A percentile compares a stretch with the other conserved stretches of the same genome.
These are phyloP conservation scores for Hylaeus volcanicus DNA, from an alignment of 1,140 invertebrate genomes.

Conservation along the genomic window DNA sequence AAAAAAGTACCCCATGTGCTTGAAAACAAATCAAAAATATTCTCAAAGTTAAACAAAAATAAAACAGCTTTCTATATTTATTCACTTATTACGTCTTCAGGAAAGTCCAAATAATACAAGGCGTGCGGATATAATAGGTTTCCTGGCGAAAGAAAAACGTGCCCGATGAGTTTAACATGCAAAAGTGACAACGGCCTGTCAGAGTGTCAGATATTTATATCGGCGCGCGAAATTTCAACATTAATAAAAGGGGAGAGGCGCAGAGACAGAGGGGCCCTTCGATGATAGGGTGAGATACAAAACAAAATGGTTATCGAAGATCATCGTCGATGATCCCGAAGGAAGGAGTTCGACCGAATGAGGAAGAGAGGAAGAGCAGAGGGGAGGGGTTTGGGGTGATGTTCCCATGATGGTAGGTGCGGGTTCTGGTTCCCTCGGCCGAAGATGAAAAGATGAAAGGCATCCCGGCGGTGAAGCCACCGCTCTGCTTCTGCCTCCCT, in stretches of 20 bases:
- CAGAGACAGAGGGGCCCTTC: neutral
- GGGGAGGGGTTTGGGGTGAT: neutral
- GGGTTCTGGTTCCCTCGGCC: constrained; percentile 46
- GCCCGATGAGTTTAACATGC: too few species aligned
- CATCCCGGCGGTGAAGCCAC: constrained; percentile 45
- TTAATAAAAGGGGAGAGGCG: neutral
- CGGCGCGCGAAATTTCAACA: neutral
- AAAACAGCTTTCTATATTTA: too few species aligned
- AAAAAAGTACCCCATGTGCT: too few species aligned
- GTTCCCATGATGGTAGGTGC: constrained; percentile 51
- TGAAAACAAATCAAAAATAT: too few species aligned
- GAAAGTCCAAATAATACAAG: too few species aligned
- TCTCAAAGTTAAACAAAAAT: too few species aligned
- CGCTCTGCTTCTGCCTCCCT: constrained; percentile 44
- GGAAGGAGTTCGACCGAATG: constrained; percentile 7
- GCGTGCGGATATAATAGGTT: too few species aligned
- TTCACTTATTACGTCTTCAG: too few species aligned
- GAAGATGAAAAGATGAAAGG: constrained; percentile 54
- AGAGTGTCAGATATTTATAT: neutral
- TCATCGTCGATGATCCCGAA: constrained; percentile 33
- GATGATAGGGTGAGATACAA: neutral
- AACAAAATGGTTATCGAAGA: constrained; percentile 46
- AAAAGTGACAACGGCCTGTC: too few species aligned
- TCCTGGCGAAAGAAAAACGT: too few species aligned
- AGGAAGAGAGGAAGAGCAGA: neutral